A percentile compares a stretch with the other conserved stretches of the same genome.
Evolutionary conservation across 2,113 vertebrate species (phyloP).

Genomic region (Odocoileus virginianus): DNA sequence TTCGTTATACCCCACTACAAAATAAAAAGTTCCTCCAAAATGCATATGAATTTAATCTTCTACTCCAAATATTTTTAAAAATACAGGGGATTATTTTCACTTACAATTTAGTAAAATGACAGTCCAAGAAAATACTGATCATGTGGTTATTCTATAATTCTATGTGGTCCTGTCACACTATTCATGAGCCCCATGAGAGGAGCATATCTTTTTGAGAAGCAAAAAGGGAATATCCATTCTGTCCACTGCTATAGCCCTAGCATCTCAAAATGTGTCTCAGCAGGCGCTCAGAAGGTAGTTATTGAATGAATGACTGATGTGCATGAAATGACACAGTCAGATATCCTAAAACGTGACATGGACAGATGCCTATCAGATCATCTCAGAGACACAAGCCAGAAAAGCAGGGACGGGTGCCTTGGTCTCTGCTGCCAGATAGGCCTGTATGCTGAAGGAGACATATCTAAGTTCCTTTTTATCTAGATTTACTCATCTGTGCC

Average conservation of each 20-base stretch:
- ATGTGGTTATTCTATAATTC: background rate
- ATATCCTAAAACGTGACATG: background rate
- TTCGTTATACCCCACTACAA: background rate
- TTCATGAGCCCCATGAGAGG: background rate
- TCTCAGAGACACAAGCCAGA: background rate
- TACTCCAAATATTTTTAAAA: background rate
- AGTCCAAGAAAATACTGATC: background rate
- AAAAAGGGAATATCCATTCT: background rate
- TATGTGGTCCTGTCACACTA: background rate
- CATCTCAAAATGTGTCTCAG: background rate
- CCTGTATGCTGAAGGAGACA: background rate
- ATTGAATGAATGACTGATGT: background rate
- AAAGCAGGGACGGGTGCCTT: background rate
- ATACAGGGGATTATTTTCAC: background rate
- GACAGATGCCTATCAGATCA: background rate
- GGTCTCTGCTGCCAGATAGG: background rate
- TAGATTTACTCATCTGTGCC: background rate
- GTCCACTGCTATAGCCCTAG: background rate
- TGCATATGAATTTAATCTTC: background rate
- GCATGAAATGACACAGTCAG: background rate
- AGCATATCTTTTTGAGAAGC: background rate
- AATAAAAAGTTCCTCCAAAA: background rate
- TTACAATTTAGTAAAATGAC: background rate
- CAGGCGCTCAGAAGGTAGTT: background rate
- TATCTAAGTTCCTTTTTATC: background rate